Percentiles rank a stretch among this genome's conserved stretches.
Conservation (phyloP, 2,888 invertebrate genomes). For the Euproctis similis region DNA sequence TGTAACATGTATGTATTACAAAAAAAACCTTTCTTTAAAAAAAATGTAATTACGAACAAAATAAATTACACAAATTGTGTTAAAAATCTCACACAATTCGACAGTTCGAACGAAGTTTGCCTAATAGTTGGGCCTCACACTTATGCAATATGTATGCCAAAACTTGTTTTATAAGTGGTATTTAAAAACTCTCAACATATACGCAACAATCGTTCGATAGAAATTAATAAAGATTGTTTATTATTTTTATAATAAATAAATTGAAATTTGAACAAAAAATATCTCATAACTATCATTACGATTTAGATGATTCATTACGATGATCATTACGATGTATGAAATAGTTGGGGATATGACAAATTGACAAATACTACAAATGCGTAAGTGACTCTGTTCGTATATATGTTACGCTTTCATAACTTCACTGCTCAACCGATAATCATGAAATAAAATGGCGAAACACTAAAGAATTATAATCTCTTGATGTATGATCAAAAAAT, state of each 20-base stretch:
- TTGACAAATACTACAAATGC: too few relatives aligned
- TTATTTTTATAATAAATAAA: too few relatives aligned
- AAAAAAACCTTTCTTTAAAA: conserved; percentile 1
- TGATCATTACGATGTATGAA: too few relatives aligned
- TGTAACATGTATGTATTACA: too few relatives aligned
- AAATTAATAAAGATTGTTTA: neutral
- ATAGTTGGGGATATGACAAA: too few relatives aligned
- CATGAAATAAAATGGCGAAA: too few relatives aligned
- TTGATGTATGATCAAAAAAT: too few relatives aligned
- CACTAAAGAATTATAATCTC: too few relatives aligned
- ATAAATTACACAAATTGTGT: conserved; percentile 6
- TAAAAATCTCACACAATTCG: conserved; percentile 9
- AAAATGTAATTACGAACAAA: conserved; percentile 1
- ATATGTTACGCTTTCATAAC: too few relatives aligned
- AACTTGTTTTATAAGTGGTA: conserved; percentile 16
- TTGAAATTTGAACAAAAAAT: neutral
- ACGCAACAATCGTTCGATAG: conserved; percentile 8
- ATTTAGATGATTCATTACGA: too few relatives aligned
- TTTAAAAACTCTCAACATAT: conserved; percentile 14
- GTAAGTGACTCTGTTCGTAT: too few relatives aligned
- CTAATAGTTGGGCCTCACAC: conserved; percentile 9
- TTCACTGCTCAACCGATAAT: too few relatives aligned
- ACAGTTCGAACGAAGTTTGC: conserved; percentile 14
- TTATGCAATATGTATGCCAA: conserved; percentile 17
- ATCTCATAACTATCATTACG: neutral